Conservation (phyloP, 2,113 vertebrate genomes). For the Marcusenius ussheri region DNA sequence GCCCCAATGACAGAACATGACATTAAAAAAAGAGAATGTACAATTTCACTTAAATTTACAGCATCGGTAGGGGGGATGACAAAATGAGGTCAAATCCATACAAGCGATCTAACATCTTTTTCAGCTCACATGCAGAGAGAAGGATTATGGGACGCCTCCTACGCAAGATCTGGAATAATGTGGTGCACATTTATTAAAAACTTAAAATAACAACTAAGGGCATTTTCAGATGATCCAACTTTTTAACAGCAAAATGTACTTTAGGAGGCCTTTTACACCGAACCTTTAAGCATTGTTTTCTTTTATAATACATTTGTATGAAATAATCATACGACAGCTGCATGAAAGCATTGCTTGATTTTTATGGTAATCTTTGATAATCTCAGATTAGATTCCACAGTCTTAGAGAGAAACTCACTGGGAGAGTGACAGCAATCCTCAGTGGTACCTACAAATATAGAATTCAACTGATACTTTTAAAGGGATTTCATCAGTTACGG, state of each 20-base stretch:
- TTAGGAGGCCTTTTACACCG: neutral
- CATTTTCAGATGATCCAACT: neutral
- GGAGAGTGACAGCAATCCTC: conserved; percentile 5
- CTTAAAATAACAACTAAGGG: neutral
- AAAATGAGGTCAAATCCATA: neutral
- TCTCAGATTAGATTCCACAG: neutral
- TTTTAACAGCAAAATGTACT: neutral
- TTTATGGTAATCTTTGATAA: conserved; percentile 3
- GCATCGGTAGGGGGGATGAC: neutral
- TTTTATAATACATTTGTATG: neutral
- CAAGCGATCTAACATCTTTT: neutral
- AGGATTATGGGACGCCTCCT: neutral
- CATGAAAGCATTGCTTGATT: neutral
- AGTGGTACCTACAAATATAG: conserved; percentile 4
- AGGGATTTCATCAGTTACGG: neutral
- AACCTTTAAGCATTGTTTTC: neutral
- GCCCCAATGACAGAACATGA: neutral
- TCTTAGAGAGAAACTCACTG: neutral
- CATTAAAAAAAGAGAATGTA: neutral
- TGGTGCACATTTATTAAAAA: neutral
- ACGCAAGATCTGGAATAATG: neutral
- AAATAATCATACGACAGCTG: neutral
- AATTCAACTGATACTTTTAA: neutral
- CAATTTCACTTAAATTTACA: neutral
- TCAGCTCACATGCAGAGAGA: neutral